Base-by-base conservation (phyloP, 2,797 vertebrate species). In the Margarornis squamiger region DNA sequence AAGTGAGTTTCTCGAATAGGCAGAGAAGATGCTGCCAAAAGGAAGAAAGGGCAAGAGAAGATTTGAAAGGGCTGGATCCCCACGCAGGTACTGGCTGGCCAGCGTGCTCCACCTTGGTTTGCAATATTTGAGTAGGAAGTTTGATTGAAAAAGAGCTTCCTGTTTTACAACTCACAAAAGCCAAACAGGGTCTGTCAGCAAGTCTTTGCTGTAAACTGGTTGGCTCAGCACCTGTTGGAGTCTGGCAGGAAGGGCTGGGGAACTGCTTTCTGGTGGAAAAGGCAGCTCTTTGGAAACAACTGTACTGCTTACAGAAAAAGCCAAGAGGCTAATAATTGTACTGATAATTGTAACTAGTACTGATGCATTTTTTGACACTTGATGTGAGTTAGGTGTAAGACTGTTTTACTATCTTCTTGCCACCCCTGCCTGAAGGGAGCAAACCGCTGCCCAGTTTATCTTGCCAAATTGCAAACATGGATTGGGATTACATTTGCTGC, bases 141-240 rank as follows among this genome's bases (percentile, higher is more conserved):
- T 87, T 87, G 73, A 70, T 67, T 7, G 2, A 77, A 93, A 96
- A 61, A 5, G 36, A 77, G 18, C 57, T 85, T 73, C 59, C 66
- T 71, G 52, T 85, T 96, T 91, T 86, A 95, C 65, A 85, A 71
- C 41, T 84, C 74, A 59, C 59, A 74, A 59, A 94, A 67, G 23
- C 66, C 85, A 73, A 68, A 52, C 32, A 46, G 39, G 41, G 79
- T 51, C 59, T 4, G 2, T 75, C 76, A 90, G 73, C 62, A 76
- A 63, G 72, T 66, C 73, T 68, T 20, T 45, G 65, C 79, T 72
- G 22, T 34, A 43, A 88, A 77, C 30, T 77, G 43, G 30, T 30
- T 2, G 2, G 41, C 72, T 89, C 67, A 59, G 43, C 54, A 85
- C 63, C 63, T 80, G 59, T 14, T 43, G 54, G 46, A 76, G 29